Evolutionary conservation across 2,888 invertebrate genomes (phyloP), one percentile per base, ranked within the genome.

Genomic region (Falcaria lacertinaria): DNA sequence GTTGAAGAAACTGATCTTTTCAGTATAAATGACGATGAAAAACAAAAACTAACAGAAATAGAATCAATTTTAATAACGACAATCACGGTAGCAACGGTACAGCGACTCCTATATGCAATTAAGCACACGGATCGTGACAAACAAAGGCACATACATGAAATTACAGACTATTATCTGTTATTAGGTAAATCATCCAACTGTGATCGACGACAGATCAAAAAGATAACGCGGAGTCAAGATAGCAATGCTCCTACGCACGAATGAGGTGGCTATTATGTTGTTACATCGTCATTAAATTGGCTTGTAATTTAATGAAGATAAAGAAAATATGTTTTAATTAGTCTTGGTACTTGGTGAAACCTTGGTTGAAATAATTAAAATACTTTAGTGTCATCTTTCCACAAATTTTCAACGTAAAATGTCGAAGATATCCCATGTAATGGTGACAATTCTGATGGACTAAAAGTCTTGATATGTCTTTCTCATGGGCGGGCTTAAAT

Each of bases 121-220:
- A 78, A 62, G 64, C 62, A 37, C 60, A 69, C 60, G 64, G 59
- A 68, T 78, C 73, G 77, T 76, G 76, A 80, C 75, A 73, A 69
- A 68, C 69, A 70, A 68, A 72, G 70, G 71, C 64, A 56, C 69
- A 62, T 57, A 72, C 66, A 58, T 28, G 28, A 71, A 74, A 77
- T 74, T 73, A 72, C 71, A 55, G 58, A 59, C 60, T 60, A 64
- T 65, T 64, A 58, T 56, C 50, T 50, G 60, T 63, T 67, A 66
- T 67, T 69, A 68, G 65, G 60, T 57, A 64, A 60, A 64, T 73
- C 75, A 72, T 67, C 77, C 71, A 63, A 69, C 68, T 73, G 71
- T 68, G 66, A 47, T 53, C 59, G 54, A 68, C 54, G 75, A 75
- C 75, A 69, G 75, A 77, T 75, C 50, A 42, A 22, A 39, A 3